Evolutionary conservation across 2,797 vertebrate species (phyloP), one percentile per base, ranked within the genome.

Genomic region (Pipistrellus nathusii): DNA sequence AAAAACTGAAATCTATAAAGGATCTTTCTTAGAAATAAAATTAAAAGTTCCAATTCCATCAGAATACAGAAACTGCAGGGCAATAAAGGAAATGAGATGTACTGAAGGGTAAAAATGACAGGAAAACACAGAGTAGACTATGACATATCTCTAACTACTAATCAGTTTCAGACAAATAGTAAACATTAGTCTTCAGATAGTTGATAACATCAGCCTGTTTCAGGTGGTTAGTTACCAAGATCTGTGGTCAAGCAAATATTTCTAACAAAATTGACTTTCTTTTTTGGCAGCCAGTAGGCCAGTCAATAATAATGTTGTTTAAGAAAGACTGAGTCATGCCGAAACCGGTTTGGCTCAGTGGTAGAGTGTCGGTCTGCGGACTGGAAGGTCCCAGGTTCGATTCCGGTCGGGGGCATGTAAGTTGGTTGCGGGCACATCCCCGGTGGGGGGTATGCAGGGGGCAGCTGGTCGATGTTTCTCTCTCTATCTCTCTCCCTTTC

Each of bases 251-350:
- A 94, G 98, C 92, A 97, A 98, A 96, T 96, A 97, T 96, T 98
- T 97, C 98, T 97, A 98, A 97, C 97, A 98, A 98, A 98, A 98
- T 98, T 98, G 98, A 98, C 98, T 98, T 98, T 98, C 96, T 95
- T 98, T 98, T 98, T 98, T 98, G 98, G 98, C 98, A 98, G 98
- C 98, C 97, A 97, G 98, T 98, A 97, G 98, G 96, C 95, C 98
- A 98, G 98, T 98, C 98, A 98, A 98, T 98, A 98, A 98, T 98
- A 98, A 98, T 98, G 98, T 97, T 98, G 97, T 98, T 98, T 98
- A 98, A 98, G 97, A 98, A 98, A 96, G 98, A 98, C 76, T 98
- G 98, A 98, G 97, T 98, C 98, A 98, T 97, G 96, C n/a, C n/a
- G n/a, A n/a, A n/a, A n/a, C n/a, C n/a, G n/a, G n/a, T n/a, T n/a